A percentile compares a stretch with the other conserved stretches of the same genome.
phyloP scores from a whole-genome alignment of 2,888 invertebrate genomes.

The Halictus ligatus region DNA sequence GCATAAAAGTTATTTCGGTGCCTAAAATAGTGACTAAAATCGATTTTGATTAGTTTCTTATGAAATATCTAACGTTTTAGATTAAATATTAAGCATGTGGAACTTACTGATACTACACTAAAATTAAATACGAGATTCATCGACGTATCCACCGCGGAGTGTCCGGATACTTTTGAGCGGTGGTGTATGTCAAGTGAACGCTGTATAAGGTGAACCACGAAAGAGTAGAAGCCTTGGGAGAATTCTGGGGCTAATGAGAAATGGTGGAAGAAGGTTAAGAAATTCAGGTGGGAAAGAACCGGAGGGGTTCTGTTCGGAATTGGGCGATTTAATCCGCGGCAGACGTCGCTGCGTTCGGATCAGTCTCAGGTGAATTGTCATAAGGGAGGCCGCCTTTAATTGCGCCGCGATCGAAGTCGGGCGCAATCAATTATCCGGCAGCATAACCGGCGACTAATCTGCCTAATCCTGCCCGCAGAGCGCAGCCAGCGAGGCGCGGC shows the following conservation, averaged over 20 bases:
- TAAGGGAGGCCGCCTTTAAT: slow-evolving; percentile 61
- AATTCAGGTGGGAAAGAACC: neutral
- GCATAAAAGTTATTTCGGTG: no score
- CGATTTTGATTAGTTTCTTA: no score
- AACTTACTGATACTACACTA: no score
- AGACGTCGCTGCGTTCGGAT: slow-evolving; percentile 24
- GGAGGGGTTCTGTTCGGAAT: slow-evolving; percentile 16
- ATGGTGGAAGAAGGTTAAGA: neutral
- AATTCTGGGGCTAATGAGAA: neutral
- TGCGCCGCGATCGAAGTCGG: slow-evolving; percentile 61
- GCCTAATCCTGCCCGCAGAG: slow-evolving; percentile 79
- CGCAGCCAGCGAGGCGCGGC: slow-evolving; percentile 80
- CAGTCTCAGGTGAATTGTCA: slow-evolving; percentile 54
- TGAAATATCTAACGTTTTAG: no score
- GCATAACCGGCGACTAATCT: slow-evolving; percentile 82
- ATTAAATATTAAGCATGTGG: no score
- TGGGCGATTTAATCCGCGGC: slow-evolving; percentile 33
- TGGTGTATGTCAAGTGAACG: no score
- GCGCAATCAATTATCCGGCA: slow-evolving; percentile 79
- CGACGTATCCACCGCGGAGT: no score
- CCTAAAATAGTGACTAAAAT: no score
- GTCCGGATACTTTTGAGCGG: no score
- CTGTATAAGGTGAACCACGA: neutral
- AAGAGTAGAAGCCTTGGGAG: neutral
- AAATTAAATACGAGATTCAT: no score